A percentile compares a stretch with the other conserved stretches of the same genome.
Evolutionary conservation across 2,888 invertebrate species (phyloP).

Genomic region (Lydus trimaculatus): DNA sequence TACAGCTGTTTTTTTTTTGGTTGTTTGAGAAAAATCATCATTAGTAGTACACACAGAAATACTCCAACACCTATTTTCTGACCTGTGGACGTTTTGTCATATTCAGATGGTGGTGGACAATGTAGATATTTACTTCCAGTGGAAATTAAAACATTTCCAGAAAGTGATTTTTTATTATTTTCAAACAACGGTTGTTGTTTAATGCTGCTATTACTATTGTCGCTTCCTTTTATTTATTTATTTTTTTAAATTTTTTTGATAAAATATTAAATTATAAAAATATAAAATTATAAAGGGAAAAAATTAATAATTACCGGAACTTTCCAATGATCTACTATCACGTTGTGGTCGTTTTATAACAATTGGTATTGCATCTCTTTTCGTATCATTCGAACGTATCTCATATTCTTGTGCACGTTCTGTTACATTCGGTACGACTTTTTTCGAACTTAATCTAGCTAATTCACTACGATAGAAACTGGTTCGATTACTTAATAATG

Average conservation of each 20-base stretch:
- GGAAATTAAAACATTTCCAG: conserved; percentile 79
- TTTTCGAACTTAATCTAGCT: conserved; percentile 68
- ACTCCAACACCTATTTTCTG: conserved; percentile 39
- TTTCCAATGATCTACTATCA: conserved; percentile 66
- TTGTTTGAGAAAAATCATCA: too few species aligned
- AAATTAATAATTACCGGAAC: conserved; percentile 58
- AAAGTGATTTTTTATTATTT: conserved; percentile 58
- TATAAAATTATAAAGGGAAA: too few species aligned
- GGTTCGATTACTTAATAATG: conserved; percentile 68
- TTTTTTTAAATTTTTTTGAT: too few species aligned
- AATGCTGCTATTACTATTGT: conserved; percentile 62
- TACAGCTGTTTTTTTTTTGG: neutral
- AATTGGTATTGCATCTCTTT: conserved; percentile 45
- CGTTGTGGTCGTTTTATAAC: conserved; percentile 51
- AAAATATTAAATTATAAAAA: too few species aligned
- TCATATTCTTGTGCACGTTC: conserved; percentile 77
- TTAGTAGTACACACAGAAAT: conserved; percentile 35
- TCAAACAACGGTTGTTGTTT: conserved; percentile 40
- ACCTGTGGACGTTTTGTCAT: conserved; percentile 50
- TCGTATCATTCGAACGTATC: conserved; percentile 61
- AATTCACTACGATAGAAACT: conserved; percentile 74
- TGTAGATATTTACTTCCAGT: conserved; percentile 82
- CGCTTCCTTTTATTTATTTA: conserved; percentile 55
- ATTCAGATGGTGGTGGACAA: conserved; percentile 76
- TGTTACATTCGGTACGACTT: conserved; percentile 78